Conservation (phyloP, 2,113 vertebrate species). For the Carassius gibelio region DNA sequence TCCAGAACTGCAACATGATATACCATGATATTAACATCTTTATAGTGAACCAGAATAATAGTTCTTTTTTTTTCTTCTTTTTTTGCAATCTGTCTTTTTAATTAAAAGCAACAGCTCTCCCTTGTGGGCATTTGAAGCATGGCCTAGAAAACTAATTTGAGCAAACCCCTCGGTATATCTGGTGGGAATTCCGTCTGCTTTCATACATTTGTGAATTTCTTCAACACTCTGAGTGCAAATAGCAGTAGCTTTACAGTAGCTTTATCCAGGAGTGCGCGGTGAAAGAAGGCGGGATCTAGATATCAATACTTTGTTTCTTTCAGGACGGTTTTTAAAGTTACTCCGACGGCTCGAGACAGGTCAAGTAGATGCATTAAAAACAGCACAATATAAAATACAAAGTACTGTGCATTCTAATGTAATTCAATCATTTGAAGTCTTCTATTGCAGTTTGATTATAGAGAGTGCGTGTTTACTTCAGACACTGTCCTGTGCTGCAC, state of each 20-base stretch:
- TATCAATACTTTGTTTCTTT: neutral
- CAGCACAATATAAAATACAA: too few species aligned
- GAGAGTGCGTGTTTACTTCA: too few species aligned
- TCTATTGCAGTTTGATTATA: neutral
- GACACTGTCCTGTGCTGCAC: too few species aligned
- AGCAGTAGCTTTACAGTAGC: neutral
- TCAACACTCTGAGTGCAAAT: neutral
- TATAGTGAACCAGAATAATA: too few species aligned
- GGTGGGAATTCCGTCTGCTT: neutral
- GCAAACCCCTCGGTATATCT: neutral
- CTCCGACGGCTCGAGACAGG: constrained; percentile 7
- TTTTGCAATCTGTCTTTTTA: neutral
- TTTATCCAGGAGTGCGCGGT: neutral
- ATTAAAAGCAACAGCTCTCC: neutral
- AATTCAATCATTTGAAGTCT: neutral
- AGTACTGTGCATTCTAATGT: too few species aligned
- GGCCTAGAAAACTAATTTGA: neutral
- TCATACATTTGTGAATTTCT: neutral
- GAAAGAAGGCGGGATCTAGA: neutral
- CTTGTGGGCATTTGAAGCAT: neutral
- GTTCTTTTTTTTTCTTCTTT: too few species aligned
- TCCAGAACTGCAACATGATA: too few species aligned
- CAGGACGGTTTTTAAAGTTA: constrained; percentile 21
- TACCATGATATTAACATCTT: neutral
- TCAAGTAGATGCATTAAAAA: neutral